phyloP scores from a whole-genome alignment of 2,888 invertebrate genomes.

The Eustalomyia histrio region DNA sequence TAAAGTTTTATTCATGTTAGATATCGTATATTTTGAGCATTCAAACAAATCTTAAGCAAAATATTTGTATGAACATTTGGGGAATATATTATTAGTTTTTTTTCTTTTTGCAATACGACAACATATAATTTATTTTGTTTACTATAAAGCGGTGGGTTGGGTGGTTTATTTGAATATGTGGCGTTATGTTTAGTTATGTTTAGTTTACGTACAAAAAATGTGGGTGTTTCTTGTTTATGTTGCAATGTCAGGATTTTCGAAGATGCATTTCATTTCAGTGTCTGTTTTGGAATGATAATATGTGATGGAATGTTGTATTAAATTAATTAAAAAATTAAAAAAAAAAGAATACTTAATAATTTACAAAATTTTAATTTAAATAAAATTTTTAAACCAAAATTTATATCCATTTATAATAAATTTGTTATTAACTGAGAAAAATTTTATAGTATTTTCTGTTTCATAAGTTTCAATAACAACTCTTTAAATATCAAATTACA shows the following conservation, averaged over 20 bases:
- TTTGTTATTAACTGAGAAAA: too few species aligned
- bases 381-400: too few species aligned
- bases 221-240: slow-evolving; percentile 37
- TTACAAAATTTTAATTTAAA: background rate
- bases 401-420: too few species aligned
- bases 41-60: background rate
- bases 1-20: background rate
- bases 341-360: background rate
- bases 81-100: background rate
- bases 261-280: slow-evolving; percentile 48
- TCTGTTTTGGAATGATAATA: slow-evolving; percentile 27
- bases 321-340: background rate
- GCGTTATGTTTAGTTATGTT: slow-evolving; percentile 33
- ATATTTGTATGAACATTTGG: background rate
- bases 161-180: slow-evolving; percentile 13
- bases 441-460: too few species aligned
- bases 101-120: background rate
- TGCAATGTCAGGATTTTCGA: slow-evolving; percentile 32
- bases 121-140: too few species aligned
- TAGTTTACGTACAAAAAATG: slow-evolving; percentile 14
- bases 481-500: too few species aligned
- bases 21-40: background rate
- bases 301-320: slow-evolving; percentile 24
- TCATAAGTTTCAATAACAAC: too few species aligned
- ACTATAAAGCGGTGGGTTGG: slow-evolving; percentile 12